phyloP scores from a whole-genome alignment of 2,113 vertebrate species.

The Myrmecophaga tridactyla region DNA sequence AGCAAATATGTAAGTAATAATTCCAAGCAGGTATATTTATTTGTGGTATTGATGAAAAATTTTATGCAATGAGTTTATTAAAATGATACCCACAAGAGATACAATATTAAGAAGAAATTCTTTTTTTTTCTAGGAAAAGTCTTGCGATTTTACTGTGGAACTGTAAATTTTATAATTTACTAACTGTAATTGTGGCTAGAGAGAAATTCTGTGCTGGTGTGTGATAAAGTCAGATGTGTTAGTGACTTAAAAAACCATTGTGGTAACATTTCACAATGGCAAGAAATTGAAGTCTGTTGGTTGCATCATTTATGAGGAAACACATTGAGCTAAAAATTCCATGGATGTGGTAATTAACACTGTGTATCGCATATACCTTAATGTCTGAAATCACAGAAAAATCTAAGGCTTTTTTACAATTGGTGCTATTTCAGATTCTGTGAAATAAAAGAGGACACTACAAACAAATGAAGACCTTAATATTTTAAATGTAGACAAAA shows the following conservation, averaged over 20 bases:
- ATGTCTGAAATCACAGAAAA: neutral
- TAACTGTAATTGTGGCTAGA: neutral
- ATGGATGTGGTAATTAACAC: neutral
- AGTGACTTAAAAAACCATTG: neutral
- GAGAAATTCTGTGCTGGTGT: neutral
- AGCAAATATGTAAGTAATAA: neutral
- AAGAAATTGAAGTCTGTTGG: neutral
- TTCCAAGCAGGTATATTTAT: neutral
- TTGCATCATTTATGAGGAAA: slow-evolving; percentile 17
- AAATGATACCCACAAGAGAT: neutral
- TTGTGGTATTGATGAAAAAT: neutral
- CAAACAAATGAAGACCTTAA: neutral
- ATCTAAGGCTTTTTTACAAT: neutral
- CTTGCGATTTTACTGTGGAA: neutral
- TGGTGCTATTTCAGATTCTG: neutral
- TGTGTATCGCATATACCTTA: neutral
- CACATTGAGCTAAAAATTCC: neutral
- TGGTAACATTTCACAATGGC: slow-evolving; percentile 7
- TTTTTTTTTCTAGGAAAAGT: neutral
- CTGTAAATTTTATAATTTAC: neutral
- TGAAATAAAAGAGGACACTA: neutral
- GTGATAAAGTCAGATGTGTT: neutral
- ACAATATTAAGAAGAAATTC: neutral
- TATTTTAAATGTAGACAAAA: neutral
- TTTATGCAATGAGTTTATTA: neutral